Percentiles rank a stretch among this genome's conserved stretches.
Conservation (phyloP, 37 sponge, comb jelly and placozoan genomes). For the Amphimedon queenslandica region DNA sequence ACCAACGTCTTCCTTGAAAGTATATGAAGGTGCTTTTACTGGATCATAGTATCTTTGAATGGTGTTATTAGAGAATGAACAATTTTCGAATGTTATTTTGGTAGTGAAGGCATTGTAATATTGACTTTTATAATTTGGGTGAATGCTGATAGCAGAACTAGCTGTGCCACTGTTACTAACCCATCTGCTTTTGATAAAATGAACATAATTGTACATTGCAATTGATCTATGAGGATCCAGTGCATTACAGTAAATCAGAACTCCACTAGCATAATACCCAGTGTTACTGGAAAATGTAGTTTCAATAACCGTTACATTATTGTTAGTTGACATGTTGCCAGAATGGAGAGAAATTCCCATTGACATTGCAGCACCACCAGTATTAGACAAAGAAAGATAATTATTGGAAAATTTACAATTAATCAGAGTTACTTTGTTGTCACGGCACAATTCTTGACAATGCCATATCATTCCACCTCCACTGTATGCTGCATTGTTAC, state of each 20-base stretch:
- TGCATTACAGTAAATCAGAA: background rate
- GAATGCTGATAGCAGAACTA: background rate
- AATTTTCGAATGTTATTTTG: background rate
- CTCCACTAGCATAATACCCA: conserved; percentile 2
- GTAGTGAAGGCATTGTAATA: background rate
- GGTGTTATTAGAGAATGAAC: background rate
- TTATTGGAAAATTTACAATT: background rate
- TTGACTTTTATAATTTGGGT: background rate
- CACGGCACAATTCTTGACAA: background rate
- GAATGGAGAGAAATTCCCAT: background rate
- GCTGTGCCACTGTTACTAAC: background rate
- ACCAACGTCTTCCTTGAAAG: background rate
- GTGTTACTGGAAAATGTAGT: background rate
- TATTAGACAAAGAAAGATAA: background rate
- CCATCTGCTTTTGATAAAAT: background rate
- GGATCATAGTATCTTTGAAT: background rate
- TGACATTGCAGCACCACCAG: background rate
- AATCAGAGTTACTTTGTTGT: background rate
- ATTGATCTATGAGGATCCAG: background rate
- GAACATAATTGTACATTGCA: background rate
- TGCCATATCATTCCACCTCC: background rate
- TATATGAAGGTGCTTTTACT: background rate
- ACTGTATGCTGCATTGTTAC: background rate
- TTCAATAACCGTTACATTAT: background rate
- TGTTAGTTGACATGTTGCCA: background rate